Percentiles rank a stretch among this genome's conserved stretches.
Conservation (phyloP, 1,140 invertebrate genomes). For the Sitobion miscanthi region DNA sequence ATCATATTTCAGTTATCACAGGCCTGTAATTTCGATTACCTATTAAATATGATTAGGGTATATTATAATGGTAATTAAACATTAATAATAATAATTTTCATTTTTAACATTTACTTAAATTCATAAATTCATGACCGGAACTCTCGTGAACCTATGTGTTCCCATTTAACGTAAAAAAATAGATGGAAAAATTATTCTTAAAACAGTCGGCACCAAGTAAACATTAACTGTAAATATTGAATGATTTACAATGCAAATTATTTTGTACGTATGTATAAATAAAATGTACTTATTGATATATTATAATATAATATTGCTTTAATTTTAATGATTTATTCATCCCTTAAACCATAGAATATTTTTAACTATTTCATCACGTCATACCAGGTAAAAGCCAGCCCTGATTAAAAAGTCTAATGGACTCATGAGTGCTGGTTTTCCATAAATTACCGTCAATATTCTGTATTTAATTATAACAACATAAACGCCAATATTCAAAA, state of each 20-base stretch:
- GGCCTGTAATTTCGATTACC: no score
- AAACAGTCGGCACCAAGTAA: not conserved
- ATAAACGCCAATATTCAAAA: not conserved
- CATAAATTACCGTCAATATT: not conserved
- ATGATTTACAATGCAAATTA: not conserved
- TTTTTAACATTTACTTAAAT: no score
- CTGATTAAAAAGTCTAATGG: not conserved
- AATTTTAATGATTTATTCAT: not conserved
- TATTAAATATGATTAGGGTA: no score
- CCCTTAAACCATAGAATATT: not conserved
- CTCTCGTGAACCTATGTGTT: not conserved
- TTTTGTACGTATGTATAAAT: not conserved
- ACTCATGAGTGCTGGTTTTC: fast-evolving
- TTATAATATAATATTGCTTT: not conserved
- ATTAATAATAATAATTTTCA: no score
- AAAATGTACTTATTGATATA: not conserved
- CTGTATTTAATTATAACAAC: not conserved
- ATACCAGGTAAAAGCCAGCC: not conserved
- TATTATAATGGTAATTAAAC: no score
- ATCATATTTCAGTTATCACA: no score
- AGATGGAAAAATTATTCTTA: not conserved
- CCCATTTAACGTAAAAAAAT: not conserved
- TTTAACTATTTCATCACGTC: not conserved
- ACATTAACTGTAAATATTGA: not conserved
- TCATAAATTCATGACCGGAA: not conserved